Conservation (phyloP, 2,797 vertebrate genomes). For the Phalloptychus januarius region DNA sequence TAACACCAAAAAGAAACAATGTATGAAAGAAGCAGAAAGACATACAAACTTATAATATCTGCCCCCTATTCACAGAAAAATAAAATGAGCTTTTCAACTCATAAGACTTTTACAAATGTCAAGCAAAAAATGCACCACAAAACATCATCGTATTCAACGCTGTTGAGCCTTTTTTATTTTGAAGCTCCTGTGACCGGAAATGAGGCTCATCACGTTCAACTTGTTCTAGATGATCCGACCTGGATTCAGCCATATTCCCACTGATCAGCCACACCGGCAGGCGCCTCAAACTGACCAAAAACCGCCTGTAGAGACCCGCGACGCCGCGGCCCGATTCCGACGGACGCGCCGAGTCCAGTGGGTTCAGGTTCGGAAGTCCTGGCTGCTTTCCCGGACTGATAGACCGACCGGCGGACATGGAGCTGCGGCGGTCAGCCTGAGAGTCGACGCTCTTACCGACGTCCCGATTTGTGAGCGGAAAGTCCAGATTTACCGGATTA, state of each 20-base stretch:
- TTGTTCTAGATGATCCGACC: conserved; percentile 32
- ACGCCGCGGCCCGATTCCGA: background rate
- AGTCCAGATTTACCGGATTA: conserved; percentile 78
- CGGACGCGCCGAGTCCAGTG: background rate
- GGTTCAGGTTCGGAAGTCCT: conserved; percentile 4
- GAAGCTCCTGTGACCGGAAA: conserved; percentile 33
- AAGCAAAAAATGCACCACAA: too few species aligned
- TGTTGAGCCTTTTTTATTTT: conserved; percentile 46
- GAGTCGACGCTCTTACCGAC: conserved; percentile 67
- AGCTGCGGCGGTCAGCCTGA: conserved; percentile 61
- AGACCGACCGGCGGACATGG: conserved; percentile 51
- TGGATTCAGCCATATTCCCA: conserved; percentile 80
- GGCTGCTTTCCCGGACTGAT: conserved; percentile 29
- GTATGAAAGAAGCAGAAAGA: too few species aligned
- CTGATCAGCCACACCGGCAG: conserved; percentile 66
- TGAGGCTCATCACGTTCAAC: accelerated
- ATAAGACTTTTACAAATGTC: too few species aligned
- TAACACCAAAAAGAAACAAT: too few species aligned
- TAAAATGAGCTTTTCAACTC: too few species aligned
- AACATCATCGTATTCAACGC: background rate
- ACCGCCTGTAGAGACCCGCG: background rate
- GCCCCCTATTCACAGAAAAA: too few species aligned
- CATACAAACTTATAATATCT: too few species aligned
- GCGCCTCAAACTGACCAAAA: conserved; percentile 24
- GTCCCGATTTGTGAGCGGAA: conserved; percentile 64